phyloP scores from a whole-genome alignment of 2,888 invertebrate species.

The Prosapia bicincta region DNA sequence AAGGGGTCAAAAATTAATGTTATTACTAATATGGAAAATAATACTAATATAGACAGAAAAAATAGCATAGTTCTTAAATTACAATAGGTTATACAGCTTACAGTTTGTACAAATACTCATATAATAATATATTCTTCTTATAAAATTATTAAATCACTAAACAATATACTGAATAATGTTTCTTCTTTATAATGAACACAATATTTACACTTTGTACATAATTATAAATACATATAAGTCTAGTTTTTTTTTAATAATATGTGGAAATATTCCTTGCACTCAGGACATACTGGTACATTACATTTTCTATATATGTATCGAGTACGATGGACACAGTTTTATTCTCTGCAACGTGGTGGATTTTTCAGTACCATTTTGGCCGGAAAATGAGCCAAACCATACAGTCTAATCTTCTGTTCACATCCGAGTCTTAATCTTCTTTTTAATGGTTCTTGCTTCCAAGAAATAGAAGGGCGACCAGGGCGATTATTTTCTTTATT shows the following conservation, averaged over 20 bases:
- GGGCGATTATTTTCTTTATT: neutral
- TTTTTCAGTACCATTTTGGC: neutral
- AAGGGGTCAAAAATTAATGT: too few relatives aligned
- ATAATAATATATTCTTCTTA: too few relatives aligned
- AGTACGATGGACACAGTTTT: conserved; percentile 4
- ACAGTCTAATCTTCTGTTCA: neutral
- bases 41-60: too few relatives aligned
- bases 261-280: conserved; percentile 1
- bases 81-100: too few relatives aligned
- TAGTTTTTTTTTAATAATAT: neutral
- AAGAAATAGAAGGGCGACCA: conserved; percentile 5
- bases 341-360: conserved; percentile 3
- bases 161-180: too few relatives aligned
- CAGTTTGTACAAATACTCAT: too few relatives aligned
- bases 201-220: too few relatives aligned
- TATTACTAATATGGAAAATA: too few relatives aligned
- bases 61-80: too few relatives aligned
- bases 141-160: too few relatives aligned
- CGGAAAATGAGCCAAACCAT: neutral
- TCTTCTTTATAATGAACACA: too few relatives aligned
- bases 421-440: conserved; percentile 4
- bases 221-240: too few relatives aligned
- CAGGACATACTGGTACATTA: conserved; percentile 8
- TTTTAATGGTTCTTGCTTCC: neutral
- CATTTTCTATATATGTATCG: conserved; percentile 4